phyloP scores from a whole-genome alignment of 2,888 invertebrate genomes.

The Euspilapteryx auroguttella region DNA sequence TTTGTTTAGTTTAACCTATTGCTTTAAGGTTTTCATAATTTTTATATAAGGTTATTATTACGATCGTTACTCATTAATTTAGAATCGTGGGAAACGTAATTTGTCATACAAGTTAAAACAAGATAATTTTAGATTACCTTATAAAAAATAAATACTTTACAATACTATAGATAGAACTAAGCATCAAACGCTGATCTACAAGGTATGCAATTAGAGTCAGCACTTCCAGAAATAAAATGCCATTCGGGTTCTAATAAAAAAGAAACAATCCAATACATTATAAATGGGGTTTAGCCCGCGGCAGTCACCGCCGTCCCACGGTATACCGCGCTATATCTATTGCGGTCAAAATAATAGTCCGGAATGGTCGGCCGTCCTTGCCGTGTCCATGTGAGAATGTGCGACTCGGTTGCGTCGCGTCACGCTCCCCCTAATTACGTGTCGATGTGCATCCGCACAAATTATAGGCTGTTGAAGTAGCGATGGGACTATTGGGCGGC shows the following conservation, averaged over 20 bases:
- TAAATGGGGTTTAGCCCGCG: constrained; percentile 14
- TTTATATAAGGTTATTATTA: no score
- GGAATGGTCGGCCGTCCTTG: constrained; percentile 45
- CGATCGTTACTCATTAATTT: no score
- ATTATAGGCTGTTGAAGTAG: constrained; percentile 36
- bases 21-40: no score
- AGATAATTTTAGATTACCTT: no score
- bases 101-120: no score
- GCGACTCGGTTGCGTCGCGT: constrained; percentile 26
- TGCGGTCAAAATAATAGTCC: constrained; percentile 51
- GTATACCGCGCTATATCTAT: no score
- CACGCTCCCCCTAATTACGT: constrained; percentile 46
- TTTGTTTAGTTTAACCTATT: no score
- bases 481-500: no score
- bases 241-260: constrained; percentile 17
- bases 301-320: no score
- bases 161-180: no score
- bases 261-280: constrained; percentile 24
- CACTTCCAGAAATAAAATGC: constrained; percentile 20
- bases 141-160: no score
- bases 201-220: constrained; percentile 20
- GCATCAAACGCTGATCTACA: constrained; percentile 10
- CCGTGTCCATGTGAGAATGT: constrained; percentile 39
- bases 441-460: constrained; percentile 42
- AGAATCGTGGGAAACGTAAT: no score